Evolutionary conservation across 2,797 vertebrate genomes (phyloP), one percentile per base, ranked within the genome.

Genomic region (Etheostoma nigrum): DNA sequence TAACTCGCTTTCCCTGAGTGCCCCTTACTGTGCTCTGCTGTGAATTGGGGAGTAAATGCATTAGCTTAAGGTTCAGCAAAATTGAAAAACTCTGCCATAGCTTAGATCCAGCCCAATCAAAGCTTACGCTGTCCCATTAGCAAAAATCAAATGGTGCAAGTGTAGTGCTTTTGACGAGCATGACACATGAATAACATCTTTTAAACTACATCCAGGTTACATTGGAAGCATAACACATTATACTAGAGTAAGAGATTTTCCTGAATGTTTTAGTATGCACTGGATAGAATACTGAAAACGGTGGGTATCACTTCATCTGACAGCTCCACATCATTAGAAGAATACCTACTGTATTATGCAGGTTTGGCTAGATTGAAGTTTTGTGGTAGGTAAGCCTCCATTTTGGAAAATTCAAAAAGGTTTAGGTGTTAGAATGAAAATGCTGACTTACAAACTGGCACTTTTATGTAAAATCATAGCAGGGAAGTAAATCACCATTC

Each of bases 301-400:
- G 14, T 61, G 51, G 66, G 64, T 57, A 51, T 81, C 18, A 81
- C 79, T 88, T 73, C 12, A 69, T 74, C 76, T 72, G 76, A 90
- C 80, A 83, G 83, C 69, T 57, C 60, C 21, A 69, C 62, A 87
- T 88, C 87, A 89, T 90, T 89, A 87, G 87, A 90, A 87, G 44
- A 78, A 82, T 71, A 82, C 63, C 78, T 54, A 68, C 68, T 72
- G 69, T 40, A 40, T 40, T 36, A 36, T 67, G 88, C 58, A 57
- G 72, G 58, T 85, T 78, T 47, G 67, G 72, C 72, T 52, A 72
- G 55, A 69, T 48, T 71, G 21, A 76, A 72, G 64, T 47, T 49
- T 40, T 52, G 53, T 3, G 36, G n/a, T 53, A 57, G 61, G 18
- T 30, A 54, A 23, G 44, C n/a, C 40, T 74, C 21, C 4, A 14